Base-by-base conservation (phyloP, 2,888 invertebrate genomes). In the Craniophora ligustri region DNA sequence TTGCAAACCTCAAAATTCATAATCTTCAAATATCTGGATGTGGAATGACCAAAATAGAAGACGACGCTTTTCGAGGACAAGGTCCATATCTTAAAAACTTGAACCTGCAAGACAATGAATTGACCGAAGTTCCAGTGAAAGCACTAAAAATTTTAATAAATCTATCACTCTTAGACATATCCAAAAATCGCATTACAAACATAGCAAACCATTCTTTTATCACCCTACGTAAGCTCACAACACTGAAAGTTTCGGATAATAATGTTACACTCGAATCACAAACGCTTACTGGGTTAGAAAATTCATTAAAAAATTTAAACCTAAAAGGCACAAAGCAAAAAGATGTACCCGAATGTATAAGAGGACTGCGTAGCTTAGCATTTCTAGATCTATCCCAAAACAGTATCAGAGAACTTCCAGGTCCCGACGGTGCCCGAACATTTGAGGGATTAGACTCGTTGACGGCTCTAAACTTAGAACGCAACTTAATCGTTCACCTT, bases 341-440 rank as follows among this genome's bases (percentile, higher is more conserved):
- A 73, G 92, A 94, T 42, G 95, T 98, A 8, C 98, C 98, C 0
- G 95, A 96, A 69, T 96, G 97, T 38, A 95, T 98, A 14, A 93
- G 95, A 61, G 97, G 97, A 5, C 92, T 98, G 23, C 95, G 94
- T 57, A 96, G 96, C 39, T 89, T 98, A 65, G 98, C 98, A 0
- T 98, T 98, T 82, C 92, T 98, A 51, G 98, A 98, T 90, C 91
- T 98, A 51, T 98, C 98, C 0, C 97, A 98, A 87, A 98, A 98
- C 81, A 96, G 97, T 73, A 95, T 98, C 36, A 94, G 96, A 68
- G 97, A 97, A 84, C 88, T 98, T 51, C 97, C 97, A 0, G 96
- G 97, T 0, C 89, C 95, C 0, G 95, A 95, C 23, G 96, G 95
- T 8, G 94, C 92, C 11, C 94, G 92, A 39, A 95, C 96, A 2